Evolutionary conservation across 2,797 vertebrate species (phyloP).

Genomic region (Betta splendens): DNA sequence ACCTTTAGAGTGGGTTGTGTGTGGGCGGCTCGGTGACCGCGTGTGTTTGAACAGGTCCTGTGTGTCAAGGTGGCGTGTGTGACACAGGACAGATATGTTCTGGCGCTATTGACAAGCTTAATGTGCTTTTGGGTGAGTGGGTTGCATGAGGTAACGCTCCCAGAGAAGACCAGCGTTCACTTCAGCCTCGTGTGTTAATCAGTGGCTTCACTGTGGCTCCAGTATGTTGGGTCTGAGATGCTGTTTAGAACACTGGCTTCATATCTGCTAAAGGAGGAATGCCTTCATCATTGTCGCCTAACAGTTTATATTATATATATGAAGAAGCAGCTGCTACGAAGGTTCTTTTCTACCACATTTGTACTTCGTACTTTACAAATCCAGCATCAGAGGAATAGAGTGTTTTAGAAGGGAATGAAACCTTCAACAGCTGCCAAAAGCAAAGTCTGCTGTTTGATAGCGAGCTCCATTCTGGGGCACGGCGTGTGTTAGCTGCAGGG

Average conservation of each 20-base stretch:
- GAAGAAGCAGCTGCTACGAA: slow-evolving; percentile 34
- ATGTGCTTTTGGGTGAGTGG: slow-evolving; percentile 5
- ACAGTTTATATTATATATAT: slow-evolving; percentile 1
- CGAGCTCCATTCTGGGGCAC: slow-evolving; percentile 33
- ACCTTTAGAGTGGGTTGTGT: slow-evolving; percentile 67
- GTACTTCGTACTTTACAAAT: slow-evolving; percentile 46
- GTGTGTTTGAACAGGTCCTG: slow-evolving; percentile 57
- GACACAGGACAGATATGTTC: slow-evolving; percentile 58
- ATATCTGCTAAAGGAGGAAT: neutral
- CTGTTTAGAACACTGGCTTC: slow-evolving; percentile 20
- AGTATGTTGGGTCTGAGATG: slow-evolving; percentile 15
- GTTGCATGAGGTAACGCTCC: neutral
- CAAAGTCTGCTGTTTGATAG: slow-evolving; percentile 35
- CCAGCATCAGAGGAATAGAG: slow-evolving; percentile 6
- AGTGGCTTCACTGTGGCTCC: too few relatives aligned
- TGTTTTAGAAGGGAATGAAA: slow-evolving; percentile 14
- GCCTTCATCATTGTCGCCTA: too few relatives aligned
- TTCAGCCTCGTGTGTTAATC: too few relatives aligned
- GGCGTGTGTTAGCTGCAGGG: slow-evolving; percentile 44
- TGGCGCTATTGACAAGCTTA: slow-evolving; percentile 26
- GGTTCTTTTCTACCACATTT: slow-evolving; percentile 44
- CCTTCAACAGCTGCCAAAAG: slow-evolving; percentile 11
- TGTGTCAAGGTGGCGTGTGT: slow-evolving; percentile 68
- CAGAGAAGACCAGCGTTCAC: neutral
- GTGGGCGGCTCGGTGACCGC: slow-evolving; percentile 29